Evolutionary conservation across 1,140 invertebrate species (phyloP), one percentile per base, ranked within the genome.

Genomic region (Drosophila insularis): DNA sequence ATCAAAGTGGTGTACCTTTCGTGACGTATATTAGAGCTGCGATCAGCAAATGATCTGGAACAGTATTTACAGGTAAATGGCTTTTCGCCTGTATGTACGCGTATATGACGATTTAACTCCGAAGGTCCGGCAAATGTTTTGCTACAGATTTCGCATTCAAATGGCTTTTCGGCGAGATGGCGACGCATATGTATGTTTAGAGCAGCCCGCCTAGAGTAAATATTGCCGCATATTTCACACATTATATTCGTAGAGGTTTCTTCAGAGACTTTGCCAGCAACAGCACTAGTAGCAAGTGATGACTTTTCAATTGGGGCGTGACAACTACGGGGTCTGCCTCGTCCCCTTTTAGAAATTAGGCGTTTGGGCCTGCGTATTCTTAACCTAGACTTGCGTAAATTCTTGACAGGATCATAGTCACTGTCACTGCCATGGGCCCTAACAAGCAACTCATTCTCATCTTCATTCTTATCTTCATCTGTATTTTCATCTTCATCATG

Each of bases 41-140:
- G 93, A 91, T 94, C 94, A 0, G 95, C 94, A 91, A 96, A 96
- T 21, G 94, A 92, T n/a, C 95, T 92, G 56, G 94, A 93, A 90
- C 95, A 96, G n/a, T 95, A 92, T 75, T 95, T 93, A 81, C 95
- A 96, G 76, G 94, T 93, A 91, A 96, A 96, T 0, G 95, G 95
- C 68, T 91, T 90, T 31, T 91, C 90, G 5, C 90, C 90, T 0
- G 90, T 91, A 13, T 91, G 90, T 0, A 91, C 89, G 19, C 90
- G 71, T 53, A 91, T 91, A 55, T 91, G 90, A 2, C 90, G 74
- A 63, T 89, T 81, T 0, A 91, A 60, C 62, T 91, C 90, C 0
- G 90, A 90, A 10, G 87, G 90, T 23, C 90, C 89, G 1, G 90
- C 85, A 59, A 91, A 91, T 0, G 79, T 75, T 72, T 91, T 91